Conservation (phyloP, 2,113 vertebrate species). For the Albula glossodonta region DNA sequence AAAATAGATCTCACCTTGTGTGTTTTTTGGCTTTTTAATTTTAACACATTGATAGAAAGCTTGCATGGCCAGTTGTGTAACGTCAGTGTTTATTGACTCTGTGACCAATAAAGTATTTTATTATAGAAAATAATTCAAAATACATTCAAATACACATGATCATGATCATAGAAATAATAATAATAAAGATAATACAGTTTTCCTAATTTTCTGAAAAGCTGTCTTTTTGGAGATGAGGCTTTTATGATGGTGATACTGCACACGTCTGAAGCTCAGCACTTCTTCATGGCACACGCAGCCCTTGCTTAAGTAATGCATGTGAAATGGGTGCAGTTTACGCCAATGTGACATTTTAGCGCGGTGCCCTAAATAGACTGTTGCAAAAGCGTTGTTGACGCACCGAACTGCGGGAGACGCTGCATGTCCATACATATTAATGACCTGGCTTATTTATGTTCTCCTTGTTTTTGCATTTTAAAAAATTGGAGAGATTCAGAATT, state of each 20-base stretch:
- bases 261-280: constrained; percentile 15
- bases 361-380: constrained; percentile 40
- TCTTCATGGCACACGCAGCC: constrained; percentile 38
- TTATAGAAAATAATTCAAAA: too few relatives aligned
- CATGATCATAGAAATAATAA: too few relatives aligned
- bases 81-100: too few relatives aligned
- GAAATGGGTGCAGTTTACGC: constrained; percentile 29
- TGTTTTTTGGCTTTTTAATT: too few relatives aligned
- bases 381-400: constrained; percentile 33
- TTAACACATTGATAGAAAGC: too few relatives aligned
- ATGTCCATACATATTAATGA: constrained; percentile 64
- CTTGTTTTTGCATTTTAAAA: constrained; percentile 61
- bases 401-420: constrained; percentile 51
- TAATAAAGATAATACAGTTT: too few relatives aligned
- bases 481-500: constrained; percentile 39
- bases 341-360: constrained; percentile 38
- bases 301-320: constrained; percentile 32
- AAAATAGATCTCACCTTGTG: too few relatives aligned
- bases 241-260: background rate
- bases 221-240: too few relatives aligned
- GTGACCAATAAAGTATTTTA: too few relatives aligned
- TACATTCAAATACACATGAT: too few relatives aligned
- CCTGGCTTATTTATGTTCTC: constrained; percentile 58
- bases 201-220: too few relatives aligned
- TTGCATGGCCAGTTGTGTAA: too few relatives aligned